phyloP scores from a whole-genome alignment of 2,113 vertebrate species.

The Anhinga rufa region DNA sequence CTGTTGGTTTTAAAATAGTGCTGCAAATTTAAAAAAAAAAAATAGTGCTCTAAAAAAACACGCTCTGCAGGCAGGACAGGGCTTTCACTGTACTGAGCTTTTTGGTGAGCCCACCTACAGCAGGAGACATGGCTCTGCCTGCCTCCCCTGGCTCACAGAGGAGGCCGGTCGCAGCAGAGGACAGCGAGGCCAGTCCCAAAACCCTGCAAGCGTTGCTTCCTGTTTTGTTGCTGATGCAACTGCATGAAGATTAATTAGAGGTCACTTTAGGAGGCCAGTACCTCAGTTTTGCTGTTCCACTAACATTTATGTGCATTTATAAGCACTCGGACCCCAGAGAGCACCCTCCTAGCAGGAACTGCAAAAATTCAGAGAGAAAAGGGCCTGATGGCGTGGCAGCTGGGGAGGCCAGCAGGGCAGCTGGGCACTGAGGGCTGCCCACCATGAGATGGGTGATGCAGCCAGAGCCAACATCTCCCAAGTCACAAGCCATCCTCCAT shows the following conservation, averaged over 20 bases:
- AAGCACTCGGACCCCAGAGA: not conserved
- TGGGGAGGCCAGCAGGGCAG: accelerated
- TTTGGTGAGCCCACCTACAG: not conserved
- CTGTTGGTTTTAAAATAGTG: not conserved
- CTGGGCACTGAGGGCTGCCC: not conserved
- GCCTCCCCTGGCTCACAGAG: not conserved
- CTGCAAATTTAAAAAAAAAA: not conserved
- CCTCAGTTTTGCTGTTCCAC: not conserved
- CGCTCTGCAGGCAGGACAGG: not conserved
- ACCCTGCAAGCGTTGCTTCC: not conserved
- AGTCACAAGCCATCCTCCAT: not conserved
- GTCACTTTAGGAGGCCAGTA: not conserved
- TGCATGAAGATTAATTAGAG: not conserved
- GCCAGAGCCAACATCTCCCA: not conserved
- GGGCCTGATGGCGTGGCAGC: accelerated
- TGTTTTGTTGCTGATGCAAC: not conserved
- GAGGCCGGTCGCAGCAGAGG: accelerated
- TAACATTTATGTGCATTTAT: not conserved
- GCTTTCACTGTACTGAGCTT: not conserved
- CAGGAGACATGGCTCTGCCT: not conserved
- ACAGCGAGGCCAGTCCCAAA: not conserved
- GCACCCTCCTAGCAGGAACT: not conserved
- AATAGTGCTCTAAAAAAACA: not conserved
- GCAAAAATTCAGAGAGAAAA: not conserved
- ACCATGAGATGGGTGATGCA: not conserved